Conservation (phyloP, 2,888 invertebrate genomes). For the Drosophila algonquin region DNA sequence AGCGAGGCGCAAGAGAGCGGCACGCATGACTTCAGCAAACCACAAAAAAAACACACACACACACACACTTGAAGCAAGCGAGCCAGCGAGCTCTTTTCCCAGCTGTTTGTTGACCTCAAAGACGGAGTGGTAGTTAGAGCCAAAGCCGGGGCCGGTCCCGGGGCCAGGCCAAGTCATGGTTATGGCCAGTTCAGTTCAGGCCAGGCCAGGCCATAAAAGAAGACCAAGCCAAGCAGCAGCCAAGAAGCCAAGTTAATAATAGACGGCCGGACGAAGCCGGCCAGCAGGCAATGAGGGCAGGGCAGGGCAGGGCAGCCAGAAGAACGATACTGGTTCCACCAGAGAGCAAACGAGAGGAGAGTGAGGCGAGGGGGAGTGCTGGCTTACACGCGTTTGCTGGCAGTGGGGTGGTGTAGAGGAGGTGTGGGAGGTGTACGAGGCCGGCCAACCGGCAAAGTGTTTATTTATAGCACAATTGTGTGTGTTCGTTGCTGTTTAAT, state of each 20-base stretch:
- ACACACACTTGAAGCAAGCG: conserved; percentile 18
- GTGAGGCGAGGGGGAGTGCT: conserved; percentile 34
- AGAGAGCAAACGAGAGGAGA: background rate
- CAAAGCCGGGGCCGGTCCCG: conserved; percentile 44
- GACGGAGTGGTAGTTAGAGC: conserved; percentile 21
- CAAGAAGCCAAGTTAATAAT: conserved; percentile 78
- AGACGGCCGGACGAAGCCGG: conserved; percentile 43
- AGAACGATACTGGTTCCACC: conserved; percentile 68
- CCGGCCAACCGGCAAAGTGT: conserved; percentile 53
- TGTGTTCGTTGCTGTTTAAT: conserved; percentile 58
- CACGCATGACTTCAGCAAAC: conserved; percentile 77
- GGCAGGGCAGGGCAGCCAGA: conserved; percentile 46
- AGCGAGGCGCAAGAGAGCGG: conserved; percentile 20
- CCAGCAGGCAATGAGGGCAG: conserved; percentile 40
- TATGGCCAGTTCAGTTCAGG: conserved; percentile 51
- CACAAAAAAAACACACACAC: conserved; percentile 51
- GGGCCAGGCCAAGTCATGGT: conserved; percentile 49
- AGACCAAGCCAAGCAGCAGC: conserved; percentile 42
- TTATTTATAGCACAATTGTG: conserved; percentile 69
- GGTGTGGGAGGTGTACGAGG: background rate
- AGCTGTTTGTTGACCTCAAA: conserved; percentile 85
- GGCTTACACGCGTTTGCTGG: conserved; percentile 56
- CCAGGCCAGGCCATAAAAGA: conserved; percentile 75
- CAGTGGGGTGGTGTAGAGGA: background rate
- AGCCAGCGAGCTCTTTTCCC: conserved; percentile 62